These are phyloP conservation scores for Taurulus bubalis DNA, from an alignment of 2,113 vertebrate genomes.

Conservation along the genomic window DNA sequence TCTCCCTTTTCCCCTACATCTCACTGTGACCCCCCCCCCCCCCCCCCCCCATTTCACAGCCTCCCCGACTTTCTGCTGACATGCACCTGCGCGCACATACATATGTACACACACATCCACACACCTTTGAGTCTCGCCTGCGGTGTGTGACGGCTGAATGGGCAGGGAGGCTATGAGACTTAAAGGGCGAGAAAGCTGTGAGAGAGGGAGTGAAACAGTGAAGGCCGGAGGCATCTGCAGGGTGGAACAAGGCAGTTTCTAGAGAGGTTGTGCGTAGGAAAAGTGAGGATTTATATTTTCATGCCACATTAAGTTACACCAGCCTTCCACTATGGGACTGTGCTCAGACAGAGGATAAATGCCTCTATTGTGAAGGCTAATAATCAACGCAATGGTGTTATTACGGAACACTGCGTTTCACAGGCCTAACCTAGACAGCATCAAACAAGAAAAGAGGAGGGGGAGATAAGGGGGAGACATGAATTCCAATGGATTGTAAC, in stretches of 20 bases:
- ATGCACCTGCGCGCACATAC: constrained; percentile 10
- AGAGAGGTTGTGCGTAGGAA: constrained; percentile 60
- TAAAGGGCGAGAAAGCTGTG: constrained; percentile 34
- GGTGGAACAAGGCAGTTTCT: constrained; percentile 61
- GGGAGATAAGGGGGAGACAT: constrained; percentile 28
- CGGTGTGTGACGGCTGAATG: constrained; percentile 47
- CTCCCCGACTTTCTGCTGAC: constrained; percentile 9
- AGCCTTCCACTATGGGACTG: constrained; percentile 58
- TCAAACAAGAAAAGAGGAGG: constrained; percentile 47
- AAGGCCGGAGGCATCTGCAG: constrained; percentile 65
- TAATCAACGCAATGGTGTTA: constrained; percentile 75
- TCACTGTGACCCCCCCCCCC: constrained; percentile 24
- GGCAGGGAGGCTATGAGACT: constrained; percentile 19
- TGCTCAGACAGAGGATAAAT: constrained; percentile 55
- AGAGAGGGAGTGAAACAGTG: constrained; percentile 59
- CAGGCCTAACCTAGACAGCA: constrained; percentile 55
- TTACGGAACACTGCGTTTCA: constrained; percentile 69
- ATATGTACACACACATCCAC: constrained; percentile 19
- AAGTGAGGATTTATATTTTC: constrained; percentile 80
- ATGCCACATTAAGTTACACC: constrained; percentile 79
- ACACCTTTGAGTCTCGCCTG: background rate
- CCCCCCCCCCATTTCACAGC: background rate
- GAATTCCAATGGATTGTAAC: constrained; percentile 64
- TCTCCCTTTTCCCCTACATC: constrained; percentile 36
- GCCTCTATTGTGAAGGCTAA: constrained; percentile 71